A percentile compares a stretch with the other conserved stretches of the same genome.
These are phyloP conservation scores for Leptinotarsa texana DNA, from an alignment of 1,140 invertebrate genomes.

Conservation along the genomic window DNA sequence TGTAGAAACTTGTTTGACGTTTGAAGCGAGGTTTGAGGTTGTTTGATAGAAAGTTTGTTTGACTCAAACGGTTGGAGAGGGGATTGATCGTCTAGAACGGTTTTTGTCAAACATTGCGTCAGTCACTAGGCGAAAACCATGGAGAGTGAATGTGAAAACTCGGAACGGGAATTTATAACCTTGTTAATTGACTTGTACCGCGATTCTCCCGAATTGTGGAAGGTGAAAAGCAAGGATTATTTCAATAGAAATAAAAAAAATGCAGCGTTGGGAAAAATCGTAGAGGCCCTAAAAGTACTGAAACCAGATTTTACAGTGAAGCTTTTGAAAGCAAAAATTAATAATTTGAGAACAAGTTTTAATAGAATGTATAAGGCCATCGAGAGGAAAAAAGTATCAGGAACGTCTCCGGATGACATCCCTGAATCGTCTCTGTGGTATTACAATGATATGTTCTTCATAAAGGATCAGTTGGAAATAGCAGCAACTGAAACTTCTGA, in stretches of 20 bases:
- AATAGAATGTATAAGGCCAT: constrained; percentile 19
- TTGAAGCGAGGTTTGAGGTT: no score
- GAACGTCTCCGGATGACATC: constrained; percentile 10
- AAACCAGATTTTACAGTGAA: constrained; percentile 22
- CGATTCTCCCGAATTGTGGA: constrained; percentile 27
- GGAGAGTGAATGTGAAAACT: constrained; percentile 4
- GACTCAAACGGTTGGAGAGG: no score
- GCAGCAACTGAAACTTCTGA: constrained; percentile 2
- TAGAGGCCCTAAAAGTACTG: background rate
- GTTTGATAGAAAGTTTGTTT: no score
- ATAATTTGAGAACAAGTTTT: constrained; percentile 24
- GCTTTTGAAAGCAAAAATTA: constrained; percentile 23
- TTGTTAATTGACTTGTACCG: constrained; percentile 24
- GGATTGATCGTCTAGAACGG: no score
- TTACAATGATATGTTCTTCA: constrained; percentile 20
- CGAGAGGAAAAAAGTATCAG: constrained; percentile 21
- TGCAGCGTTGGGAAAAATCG: constrained; percentile 20
- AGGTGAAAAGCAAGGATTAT: constrained; percentile 26
- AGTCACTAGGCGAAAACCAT: no score
- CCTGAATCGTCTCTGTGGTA: constrained; percentile 26
- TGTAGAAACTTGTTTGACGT: no score
- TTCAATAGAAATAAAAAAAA: constrained; percentile 27
- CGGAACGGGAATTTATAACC: constrained; percentile 20
- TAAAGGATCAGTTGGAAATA: constrained; percentile 18
- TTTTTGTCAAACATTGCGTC: no score